Evolutionary conservation across 2,797 vertebrate species (phyloP).

Genomic region (Peromyscus eremicus): DNA sequence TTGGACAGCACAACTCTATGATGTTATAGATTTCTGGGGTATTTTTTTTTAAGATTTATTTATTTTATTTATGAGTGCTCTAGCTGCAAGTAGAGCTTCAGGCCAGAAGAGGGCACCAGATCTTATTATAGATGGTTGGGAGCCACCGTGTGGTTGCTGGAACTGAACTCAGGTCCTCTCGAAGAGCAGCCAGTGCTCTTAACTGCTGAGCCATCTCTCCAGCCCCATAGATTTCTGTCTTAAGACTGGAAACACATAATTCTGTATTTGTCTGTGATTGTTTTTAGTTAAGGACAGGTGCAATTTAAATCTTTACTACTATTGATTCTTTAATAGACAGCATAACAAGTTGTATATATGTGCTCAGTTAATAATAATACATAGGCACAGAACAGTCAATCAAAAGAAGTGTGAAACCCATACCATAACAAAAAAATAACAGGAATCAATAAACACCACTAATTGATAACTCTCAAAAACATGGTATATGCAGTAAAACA

Average conservation of each 20-base stretch:
- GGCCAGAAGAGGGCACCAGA: background rate
- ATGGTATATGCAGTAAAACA: background rate
- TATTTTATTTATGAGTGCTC: too few species aligned
- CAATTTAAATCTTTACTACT: background rate
- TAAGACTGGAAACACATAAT: background rate
- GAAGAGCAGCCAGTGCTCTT: background rate
- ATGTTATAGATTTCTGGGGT: background rate
- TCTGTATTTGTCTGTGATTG: background rate
- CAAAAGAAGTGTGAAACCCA: background rate
- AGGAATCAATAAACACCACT: background rate
- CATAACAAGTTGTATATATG: background rate
- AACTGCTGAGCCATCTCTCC: background rate
- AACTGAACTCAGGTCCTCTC: background rate
- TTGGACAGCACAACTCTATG: background rate
- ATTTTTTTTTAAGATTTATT: background rate
- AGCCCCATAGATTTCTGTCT: background rate
- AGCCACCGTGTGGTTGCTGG: background rate
- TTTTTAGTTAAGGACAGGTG: background rate
- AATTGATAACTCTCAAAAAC: background rate
- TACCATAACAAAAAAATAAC: background rate
- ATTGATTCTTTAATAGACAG: background rate
- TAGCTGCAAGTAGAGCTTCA: background rate
- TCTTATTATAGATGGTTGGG: background rate
- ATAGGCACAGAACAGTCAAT: background rate
- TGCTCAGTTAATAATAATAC: background rate